These are phyloP conservation scores for Shinisaurus crocodilurus DNA, from an alignment of 2,113 vertebrate species.

Conservation along the genomic window DNA sequence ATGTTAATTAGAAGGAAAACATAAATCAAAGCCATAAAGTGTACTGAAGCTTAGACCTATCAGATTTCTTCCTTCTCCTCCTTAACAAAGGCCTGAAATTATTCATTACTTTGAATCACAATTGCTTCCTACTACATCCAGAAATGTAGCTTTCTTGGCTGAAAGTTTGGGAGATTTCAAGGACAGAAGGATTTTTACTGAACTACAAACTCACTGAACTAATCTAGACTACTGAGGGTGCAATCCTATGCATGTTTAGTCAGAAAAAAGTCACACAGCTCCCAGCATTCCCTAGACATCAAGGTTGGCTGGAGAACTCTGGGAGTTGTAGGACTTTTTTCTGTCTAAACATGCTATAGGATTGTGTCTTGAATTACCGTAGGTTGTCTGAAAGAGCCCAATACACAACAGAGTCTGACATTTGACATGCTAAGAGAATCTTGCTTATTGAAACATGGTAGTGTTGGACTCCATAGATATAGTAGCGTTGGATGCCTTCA, in stretches of 20 bases:
- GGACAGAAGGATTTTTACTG: neutral
- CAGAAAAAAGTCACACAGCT: no score
- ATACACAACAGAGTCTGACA: neutral
- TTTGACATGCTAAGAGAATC: neutral
- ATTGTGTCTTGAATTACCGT: no score
- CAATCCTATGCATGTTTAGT: no score
- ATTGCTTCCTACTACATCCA: fast-evolving
- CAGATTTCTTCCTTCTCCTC: neutral
- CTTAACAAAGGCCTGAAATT: neutral
- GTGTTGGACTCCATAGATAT: neutral
- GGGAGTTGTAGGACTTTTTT: no score
- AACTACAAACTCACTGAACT: neutral
- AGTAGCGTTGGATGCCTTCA: neutral
- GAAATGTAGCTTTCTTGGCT: neutral
- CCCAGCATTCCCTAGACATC: no score
- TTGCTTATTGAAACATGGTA: neutral
- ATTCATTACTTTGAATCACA: neutral
- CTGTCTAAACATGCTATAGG: no score
- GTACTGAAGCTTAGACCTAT: neutral
- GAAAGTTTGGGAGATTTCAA: neutral
- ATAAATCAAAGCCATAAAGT: constrained; percentile 54
- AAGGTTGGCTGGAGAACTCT: no score
- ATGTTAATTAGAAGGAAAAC: constrained; percentile 64
- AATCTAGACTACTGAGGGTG: neutral
- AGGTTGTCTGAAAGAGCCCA: neutral